A percentile compares a stretch with the other conserved stretches of the same genome.
Conservation (phyloP, 1,140 invertebrate genomes). For the Hirudo medicinalis region DNA sequence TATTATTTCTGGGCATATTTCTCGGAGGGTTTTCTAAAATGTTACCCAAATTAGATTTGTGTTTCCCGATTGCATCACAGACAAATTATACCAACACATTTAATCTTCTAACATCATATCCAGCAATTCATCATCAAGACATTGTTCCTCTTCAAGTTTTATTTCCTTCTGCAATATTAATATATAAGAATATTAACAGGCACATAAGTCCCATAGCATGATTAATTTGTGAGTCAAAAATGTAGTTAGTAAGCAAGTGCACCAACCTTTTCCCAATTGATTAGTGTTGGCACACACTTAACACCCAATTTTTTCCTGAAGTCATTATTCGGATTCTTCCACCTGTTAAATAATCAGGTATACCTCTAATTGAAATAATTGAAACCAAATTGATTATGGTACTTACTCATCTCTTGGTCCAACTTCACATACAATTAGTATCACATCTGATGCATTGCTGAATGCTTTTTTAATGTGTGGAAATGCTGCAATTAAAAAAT, state of each 20-base stretch:
- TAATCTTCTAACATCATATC: no score
- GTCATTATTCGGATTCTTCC: constrained; percentile 5
- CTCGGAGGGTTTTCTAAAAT: no score
- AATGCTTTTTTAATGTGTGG: background rate
- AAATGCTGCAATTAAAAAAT: background rate
- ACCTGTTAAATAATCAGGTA: background rate
- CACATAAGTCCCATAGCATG: no score
- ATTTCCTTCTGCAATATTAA: no score
- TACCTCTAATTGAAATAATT: background rate
- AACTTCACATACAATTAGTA: background rate
- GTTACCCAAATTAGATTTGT: no score
- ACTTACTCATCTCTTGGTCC: background rate
- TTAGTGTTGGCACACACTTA: constrained; percentile 1
- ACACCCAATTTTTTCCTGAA: constrained; percentile 1
- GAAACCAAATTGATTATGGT: background rate
- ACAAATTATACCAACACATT: no score
- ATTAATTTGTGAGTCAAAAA: background rate
- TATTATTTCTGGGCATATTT: no score
- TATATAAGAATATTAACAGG: no score
- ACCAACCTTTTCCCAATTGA: constrained; percentile 3
- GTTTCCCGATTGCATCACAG: no score
- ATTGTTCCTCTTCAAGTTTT: no score
- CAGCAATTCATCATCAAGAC: no score
- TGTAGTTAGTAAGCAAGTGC: background rate
- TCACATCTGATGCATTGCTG: background rate